Evolutionary conservation across 35 echinoderm and acorn worm species (phyloP), one percentile per base, ranked within the genome.

Genomic region (Eucidaris tribuloides): DNA sequence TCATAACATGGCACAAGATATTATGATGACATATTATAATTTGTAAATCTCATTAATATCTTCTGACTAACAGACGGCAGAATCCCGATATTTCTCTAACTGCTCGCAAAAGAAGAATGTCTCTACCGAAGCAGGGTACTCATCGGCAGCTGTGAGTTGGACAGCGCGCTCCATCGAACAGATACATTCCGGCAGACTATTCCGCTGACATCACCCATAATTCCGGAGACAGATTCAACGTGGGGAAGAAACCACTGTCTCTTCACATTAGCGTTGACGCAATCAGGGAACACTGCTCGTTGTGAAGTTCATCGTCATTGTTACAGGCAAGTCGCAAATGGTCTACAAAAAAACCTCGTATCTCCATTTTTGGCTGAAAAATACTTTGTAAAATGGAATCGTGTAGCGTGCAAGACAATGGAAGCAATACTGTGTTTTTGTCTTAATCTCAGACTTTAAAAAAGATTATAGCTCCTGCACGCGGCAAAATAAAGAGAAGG

Each of bases 301-400:
- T 79, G 41, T 54, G 46, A 79, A 29, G n/a, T 79, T 79, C 34
- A 24, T 2, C 19, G 77, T 79, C 9, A 76, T 23, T n/a, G 34
- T 76, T 42, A 34, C 27, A 76, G 70, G 70, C 46, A 76, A 37
- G n/a, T n/a, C n/a, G n/a, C n/a, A n/a, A n/a, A n/a, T n/a, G n/a
- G n/a, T n/a, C n/a, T n/a, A n/a, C n/a, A n/a, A n/a, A n/a, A n/a
- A n/a, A n/a, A n/a, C n/a, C n/a, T n/a, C n/a, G n/a, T n/a, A n/a
- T n/a, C n/a, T n/a, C n/a, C n/a, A n/a, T n/a, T n/a, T n/a, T n/a
- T n/a, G n/a, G n/a, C n/a, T n/a, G n/a, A n/a, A n/a, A n/a, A n/a
- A n/a, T n/a, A n/a, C n/a, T n/a, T n/a, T n/a, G n/a, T n/a, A n/a
- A n/a, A n/a, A n/a, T n/a, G n/a, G n/a, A n/a, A n/a, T n/a, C n/a